Evolutionary conservation across 2,113 vertebrate genomes (phyloP).

Genomic region (Spea bombifrons): DNA sequence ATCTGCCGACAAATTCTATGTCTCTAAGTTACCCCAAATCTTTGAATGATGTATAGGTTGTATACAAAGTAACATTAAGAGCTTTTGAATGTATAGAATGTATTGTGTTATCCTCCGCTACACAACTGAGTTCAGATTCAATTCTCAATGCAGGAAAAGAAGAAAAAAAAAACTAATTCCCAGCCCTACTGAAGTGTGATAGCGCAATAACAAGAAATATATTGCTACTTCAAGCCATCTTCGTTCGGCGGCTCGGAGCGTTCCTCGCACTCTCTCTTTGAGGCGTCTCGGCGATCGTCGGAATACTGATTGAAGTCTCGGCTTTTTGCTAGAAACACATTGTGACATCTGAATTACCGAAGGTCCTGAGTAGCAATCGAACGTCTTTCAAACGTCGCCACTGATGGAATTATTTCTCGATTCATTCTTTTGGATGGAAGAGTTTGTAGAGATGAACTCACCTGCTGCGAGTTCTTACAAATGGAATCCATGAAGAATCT

Average conservation of each 20-base stretch:
- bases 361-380: not conserved
- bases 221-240: not conserved
- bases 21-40: no score
- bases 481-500: not conserved
- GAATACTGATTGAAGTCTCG: slow-evolving; percentile 21
- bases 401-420: not conserved
- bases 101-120: not conserved
- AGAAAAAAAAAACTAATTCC: slow-evolving; percentile 25
- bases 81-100: not conserved
- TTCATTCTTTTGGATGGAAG: not conserved
- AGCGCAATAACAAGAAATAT: slow-evolving; percentile 7
- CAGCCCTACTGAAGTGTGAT: slow-evolving; percentile 28
- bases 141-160: slow-evolving; percentile 15
- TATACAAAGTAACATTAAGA: no score
- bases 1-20: no score
- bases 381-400: not conserved
- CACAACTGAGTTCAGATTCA: not conserved
- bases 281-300: slow-evolving; percentile 23
- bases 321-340: not conserved
- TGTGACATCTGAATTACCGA: slow-evolving; percentile 35
- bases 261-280: slow-evolving; percentile 1
- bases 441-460: slow-evolving; percentile 7
- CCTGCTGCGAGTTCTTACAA: not conserved
- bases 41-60: no score
- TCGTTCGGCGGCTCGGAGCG: not conserved